Evolutionary conservation across 2,888 invertebrate species (phyloP), one percentile per base, ranked within the genome.

Genomic region (Drosophila monieri): DNA sequence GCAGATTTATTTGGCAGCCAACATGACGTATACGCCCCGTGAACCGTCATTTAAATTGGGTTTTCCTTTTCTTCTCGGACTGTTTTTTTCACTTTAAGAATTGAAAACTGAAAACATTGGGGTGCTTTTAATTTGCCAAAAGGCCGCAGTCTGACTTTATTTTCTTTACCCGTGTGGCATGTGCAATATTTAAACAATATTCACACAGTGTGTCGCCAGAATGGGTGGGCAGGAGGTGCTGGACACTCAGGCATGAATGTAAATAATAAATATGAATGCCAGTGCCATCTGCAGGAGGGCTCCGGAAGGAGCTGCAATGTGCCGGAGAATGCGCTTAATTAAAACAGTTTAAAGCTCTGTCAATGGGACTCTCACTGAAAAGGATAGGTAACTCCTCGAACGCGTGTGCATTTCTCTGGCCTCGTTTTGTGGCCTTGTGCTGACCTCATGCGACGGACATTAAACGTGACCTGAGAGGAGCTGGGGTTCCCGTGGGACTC

Each of bases 21-120:
- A 53, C 59, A 61, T 55, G 60, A 74, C 64, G 68, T 57, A 68
- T 72, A 57, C 60, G 69, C 43, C 69, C 66, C 60, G 60, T 69
- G 48, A 46, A 62, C 52, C 46, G 10, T 46, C 60, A 39, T n/a
- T 35, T 35, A 35, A 14, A 59, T 27, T n/a, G 1, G 21, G 1
- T 27, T 43, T 44, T 35, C 9, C 30, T 14, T 37, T 41, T 6
- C 30, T 9, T 6, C 2, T 1, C 15, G 6, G 6, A 6, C 18
- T 6, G 12, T 32, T 8, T 35, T 48, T 25, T 18, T 1, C 6
- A n/a, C 64, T 52, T 62, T 64, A 60, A 60, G 41, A 14, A 35
- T 6, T n/a, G 35, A 35, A 35, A 35, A 27, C 27, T 9, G 27
- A 27, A 23, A 8, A 9, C 56, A 46, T 21, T 56, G 58, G 35